phyloP scores from a whole-genome alignment of 2,888 invertebrate genomes.

The Philhelius pedissequus region DNA sequence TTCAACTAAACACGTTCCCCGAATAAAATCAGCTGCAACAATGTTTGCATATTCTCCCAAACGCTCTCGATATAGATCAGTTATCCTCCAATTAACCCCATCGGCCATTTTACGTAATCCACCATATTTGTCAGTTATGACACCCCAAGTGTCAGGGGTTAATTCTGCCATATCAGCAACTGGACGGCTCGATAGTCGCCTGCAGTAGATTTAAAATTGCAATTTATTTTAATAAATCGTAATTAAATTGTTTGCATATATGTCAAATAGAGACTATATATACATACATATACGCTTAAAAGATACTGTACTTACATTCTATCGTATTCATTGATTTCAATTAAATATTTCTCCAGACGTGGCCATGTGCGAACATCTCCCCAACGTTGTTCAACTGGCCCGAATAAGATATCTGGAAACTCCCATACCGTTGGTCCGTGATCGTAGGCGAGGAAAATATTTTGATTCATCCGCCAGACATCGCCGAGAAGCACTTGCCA shows the following conservation, averaged over 20 bases:
- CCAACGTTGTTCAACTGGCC: constrained; percentile 83
- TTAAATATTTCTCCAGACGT: constrained; percentile 81
- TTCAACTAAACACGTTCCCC: constrained; percentile 82
- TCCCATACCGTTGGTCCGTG: constrained; percentile 76
- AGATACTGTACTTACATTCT: constrained; percentile 77
- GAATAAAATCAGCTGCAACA: constrained; percentile 83
- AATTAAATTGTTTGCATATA: constrained; percentile 73
- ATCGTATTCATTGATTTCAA: constrained; percentile 73
- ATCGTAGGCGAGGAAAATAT: constrained; percentile 81
- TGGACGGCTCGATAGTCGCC: constrained; percentile 76
- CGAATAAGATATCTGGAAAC: constrained; percentile 79
- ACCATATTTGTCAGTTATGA: constrained; percentile 81
- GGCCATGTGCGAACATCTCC: constrained; percentile 82
- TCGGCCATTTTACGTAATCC: constrained; percentile 84
- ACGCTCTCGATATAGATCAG: constrained; percentile 80
- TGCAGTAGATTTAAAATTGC: constrained; percentile 73
- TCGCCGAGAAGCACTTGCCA: constrained; percentile 79
- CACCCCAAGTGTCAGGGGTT: constrained; percentile 82
- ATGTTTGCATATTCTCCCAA: constrained; percentile 81
- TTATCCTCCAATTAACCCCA: constrained; percentile 82
- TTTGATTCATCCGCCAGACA: constrained; percentile 80
- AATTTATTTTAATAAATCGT: constrained; percentile 62
- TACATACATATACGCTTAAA: neutral
- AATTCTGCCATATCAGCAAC: constrained; percentile 85
- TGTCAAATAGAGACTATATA: constrained; percentile 40